Conservation (phyloP, 2,797 vertebrate species). For the Zalophus californianus region DNA sequence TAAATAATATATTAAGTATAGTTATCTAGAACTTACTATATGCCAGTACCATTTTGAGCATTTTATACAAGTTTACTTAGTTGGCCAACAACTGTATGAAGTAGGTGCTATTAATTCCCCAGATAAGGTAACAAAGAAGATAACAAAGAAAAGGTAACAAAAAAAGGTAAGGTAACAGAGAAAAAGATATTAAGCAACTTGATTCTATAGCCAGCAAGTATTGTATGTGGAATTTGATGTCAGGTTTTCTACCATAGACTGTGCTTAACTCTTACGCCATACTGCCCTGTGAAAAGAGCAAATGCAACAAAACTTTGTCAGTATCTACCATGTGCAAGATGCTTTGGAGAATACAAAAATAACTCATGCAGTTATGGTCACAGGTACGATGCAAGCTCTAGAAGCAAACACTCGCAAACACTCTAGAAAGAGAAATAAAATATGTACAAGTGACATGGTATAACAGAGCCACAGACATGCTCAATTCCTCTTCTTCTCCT, state of each 20-base stretch:
- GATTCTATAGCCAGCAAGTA: not conserved
- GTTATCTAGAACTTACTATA: not conserved
- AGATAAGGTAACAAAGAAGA: not conserved
- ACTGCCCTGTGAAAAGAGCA: not conserved
- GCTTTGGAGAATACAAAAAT: not conserved
- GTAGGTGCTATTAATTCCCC: not conserved
- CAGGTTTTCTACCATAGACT: not conserved
- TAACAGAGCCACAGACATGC: rapidly evolving
- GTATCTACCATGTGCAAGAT: not conserved
- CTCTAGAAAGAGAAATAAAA: not conserved
- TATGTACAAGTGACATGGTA: not conserved
- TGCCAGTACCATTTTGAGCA: not conserved
- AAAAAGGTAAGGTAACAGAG: not conserved
- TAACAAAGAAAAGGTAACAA: no score
- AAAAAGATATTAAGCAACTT: not conserved
- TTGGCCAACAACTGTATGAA: not conserved
- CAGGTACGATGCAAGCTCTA: not conserved
- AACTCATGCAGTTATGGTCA: not conserved
- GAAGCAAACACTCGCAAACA: not conserved
- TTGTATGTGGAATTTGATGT: not conserved
- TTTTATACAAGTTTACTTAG: not conserved
- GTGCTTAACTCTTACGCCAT: not conserved
- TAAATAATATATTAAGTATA: not conserved
- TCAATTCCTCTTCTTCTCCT: rapidly evolving
- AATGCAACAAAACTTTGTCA: not conserved